Base-by-base conservation (phyloP, 1,140 invertebrate species). In the Gryon sp. region DNA sequence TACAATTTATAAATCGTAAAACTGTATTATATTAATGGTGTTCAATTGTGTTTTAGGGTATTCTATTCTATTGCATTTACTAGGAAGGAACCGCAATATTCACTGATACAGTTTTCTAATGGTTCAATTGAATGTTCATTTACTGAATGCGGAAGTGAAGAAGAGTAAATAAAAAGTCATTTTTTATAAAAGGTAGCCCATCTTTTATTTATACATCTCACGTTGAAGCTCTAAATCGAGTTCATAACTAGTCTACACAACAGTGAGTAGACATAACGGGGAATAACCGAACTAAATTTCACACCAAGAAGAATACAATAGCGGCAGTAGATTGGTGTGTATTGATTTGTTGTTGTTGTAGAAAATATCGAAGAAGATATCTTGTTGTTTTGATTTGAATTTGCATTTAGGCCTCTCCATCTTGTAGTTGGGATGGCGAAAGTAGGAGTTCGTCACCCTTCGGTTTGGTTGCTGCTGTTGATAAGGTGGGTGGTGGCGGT, bases 301-400 rank as follows among this genome's bases (percentile, higher is more conserved):
- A 76, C 73, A 72, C 68, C 74, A 53, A 73, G 30, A 41, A 75
- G 26, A 26, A 65, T 74, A 76, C 16, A 36, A 68, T 73, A 63
- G 52, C 83, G 84, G 84, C 84, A 86, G 84, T 86, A 84, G 73
- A 83, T 80, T 80, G 74, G 80, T 80, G 75, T 83, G 80, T 63
- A 43, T 28, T 28, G 26, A 28, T 28, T 9, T 34, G 20, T 38
- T 2, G 41, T 19, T 65, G 45, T 79, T 60, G 80, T 83, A 83
- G 62, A 83, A 83, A 81, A 84, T 50, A 53, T 80, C 20, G 41
- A 80, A 78, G 38, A 50, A 38, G 38, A 68, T 60, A 62, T 36
- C 36, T 52, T 36, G 48, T 53, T 19, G 19, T 36, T 52, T 30
- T 2, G 19, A 24, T 18, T 20, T 62, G 2, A 24, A 28, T 14